These are phyloP conservation scores for Hassar affinis DNA, from an alignment of 2,113 vertebrate species.

Conservation along the genomic window DNA sequence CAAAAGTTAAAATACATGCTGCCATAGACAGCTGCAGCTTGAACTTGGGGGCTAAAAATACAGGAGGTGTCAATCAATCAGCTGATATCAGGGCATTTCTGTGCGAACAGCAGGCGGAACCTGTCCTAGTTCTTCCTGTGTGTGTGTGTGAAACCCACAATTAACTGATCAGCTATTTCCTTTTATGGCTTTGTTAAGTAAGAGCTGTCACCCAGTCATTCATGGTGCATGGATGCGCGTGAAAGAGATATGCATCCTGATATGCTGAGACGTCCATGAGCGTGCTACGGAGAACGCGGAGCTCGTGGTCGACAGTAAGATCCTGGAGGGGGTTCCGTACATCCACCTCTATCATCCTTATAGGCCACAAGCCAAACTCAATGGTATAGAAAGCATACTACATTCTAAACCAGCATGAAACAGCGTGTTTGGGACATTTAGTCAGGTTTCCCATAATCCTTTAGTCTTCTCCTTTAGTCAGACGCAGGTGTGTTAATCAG, in stretches of 20 bases:
- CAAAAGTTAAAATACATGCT: constrained; percentile 40
- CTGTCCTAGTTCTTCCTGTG: constrained; percentile 38
- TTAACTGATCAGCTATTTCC: constrained; percentile 52
- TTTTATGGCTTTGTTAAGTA: constrained; percentile 46
- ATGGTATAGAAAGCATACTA: not conserved
- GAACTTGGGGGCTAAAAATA: constrained; percentile 65
- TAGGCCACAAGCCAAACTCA: not conserved
- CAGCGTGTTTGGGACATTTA: too few species aligned
- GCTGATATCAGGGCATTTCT: constrained; percentile 36
- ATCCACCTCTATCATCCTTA: not conserved
- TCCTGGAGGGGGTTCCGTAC: not conserved
- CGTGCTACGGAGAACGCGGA: not conserved
- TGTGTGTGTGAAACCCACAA: constrained; percentile 50
- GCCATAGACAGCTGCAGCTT: constrained; percentile 58
- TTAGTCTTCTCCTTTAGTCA: too few species aligned
- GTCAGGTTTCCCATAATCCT: too few species aligned
- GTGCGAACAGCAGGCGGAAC: constrained; percentile 46
- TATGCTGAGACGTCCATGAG: not conserved
- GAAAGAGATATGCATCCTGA: constrained; percentile 20
- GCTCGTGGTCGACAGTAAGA: not conserved
- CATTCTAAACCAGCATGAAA: not conserved
- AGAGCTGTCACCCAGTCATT: constrained; percentile 20
- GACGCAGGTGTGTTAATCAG: too few species aligned
- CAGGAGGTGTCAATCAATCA: constrained; percentile 63
- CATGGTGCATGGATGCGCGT: not conserved